Evolutionary conservation across 2,113 vertebrate species (phyloP).

Genomic region (Excalfactoria chinensis): DNA sequence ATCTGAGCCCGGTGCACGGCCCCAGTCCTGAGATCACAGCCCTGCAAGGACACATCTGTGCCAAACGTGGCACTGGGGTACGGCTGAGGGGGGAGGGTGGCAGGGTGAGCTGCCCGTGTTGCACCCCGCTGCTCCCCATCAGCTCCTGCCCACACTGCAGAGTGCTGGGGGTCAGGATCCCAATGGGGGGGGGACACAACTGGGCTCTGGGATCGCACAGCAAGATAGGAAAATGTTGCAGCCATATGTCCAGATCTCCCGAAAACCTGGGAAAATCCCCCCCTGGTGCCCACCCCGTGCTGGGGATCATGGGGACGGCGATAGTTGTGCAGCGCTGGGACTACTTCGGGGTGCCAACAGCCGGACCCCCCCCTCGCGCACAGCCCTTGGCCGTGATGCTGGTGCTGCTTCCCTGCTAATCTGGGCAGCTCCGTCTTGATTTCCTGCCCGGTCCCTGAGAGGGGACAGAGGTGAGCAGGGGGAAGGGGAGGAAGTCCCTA

Average conservation of each 20-base stretch:
- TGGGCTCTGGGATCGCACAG: not conserved
- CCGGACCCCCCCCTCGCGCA: accelerated
- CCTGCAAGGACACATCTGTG: not conserved
- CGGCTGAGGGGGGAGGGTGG: not conserved
- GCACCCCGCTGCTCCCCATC: accelerated
- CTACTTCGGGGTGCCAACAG: not conserved
- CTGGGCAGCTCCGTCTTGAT: not conserved
- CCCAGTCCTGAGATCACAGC: not conserved
- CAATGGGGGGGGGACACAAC: not conserved
- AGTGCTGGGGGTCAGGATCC: not conserved
- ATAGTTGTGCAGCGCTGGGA: not conserved
- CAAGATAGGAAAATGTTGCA: too few relatives aligned
- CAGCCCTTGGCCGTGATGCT: not conserved
- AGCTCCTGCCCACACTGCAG: not conserved
- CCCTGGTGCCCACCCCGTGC: not conserved
- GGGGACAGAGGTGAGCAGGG: not conserved
- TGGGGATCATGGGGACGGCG: not conserved
- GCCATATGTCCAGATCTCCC: not conserved
- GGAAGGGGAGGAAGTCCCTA: not conserved
- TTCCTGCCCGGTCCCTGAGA: not conserved
- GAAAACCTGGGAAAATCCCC: not conserved
- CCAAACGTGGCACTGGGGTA: not conserved
- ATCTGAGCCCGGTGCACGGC: accelerated
- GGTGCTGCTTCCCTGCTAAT: not conserved
- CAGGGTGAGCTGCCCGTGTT: not conserved